Evolutionary conservation across 2,888 invertebrate species (phyloP).

Genomic region (Physocephala rufipes): DNA sequence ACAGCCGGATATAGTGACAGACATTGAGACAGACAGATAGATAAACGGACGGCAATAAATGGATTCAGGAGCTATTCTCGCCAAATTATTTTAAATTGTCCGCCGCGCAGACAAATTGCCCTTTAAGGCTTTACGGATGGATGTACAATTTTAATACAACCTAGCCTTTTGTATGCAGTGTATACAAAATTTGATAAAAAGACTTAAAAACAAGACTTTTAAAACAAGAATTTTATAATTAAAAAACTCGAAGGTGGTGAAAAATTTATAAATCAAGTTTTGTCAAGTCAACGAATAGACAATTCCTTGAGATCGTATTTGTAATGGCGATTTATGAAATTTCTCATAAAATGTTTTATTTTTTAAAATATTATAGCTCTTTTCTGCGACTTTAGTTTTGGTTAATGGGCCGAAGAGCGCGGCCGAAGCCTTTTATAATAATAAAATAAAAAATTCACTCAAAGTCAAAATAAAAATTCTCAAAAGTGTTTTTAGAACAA

Average conservation of each 20-base stretch:
- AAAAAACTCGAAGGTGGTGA: background rate
- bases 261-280: background rate
- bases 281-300: background rate
- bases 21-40: too few species aligned
- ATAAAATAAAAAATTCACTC: background rate
- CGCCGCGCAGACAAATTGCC: too few species aligned
- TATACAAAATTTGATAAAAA: too few species aligned
- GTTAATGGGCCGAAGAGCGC: too few species aligned
- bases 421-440: background rate
- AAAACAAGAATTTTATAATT: background rate
- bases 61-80: too few species aligned
- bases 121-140: too few species aligned
- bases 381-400: too few species aligned
- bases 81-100: too few species aligned
- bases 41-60: too few species aligned
- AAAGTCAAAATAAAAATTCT: slow-evolving; percentile 13
- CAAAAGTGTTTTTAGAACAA: slow-evolving; percentile 4
- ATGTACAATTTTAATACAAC: too few species aligned
- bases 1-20: too few species aligned
- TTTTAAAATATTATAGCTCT: background rate
- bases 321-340: background rate
- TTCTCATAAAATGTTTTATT: background rate
- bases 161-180: background rate
- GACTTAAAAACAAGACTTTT: too few species aligned
- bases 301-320: background rate